Evolutionary conservation across 2,888 invertebrate genomes (phyloP).

Genomic region (Halictus quadricinctus): DNA sequence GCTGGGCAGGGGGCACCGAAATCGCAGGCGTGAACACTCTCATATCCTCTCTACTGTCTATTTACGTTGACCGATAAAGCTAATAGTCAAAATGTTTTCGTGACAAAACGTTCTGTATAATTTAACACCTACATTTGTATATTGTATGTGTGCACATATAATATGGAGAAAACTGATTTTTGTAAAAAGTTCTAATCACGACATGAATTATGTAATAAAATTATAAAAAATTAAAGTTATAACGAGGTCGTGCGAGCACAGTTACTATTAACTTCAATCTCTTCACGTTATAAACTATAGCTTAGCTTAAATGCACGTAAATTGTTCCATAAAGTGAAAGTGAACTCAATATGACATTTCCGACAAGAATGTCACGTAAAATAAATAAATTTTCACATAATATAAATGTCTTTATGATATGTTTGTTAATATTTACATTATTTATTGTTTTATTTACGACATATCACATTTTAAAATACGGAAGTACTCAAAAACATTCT

Average conservation of each 20-base stretch:
- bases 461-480: conserved; percentile 72
- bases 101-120: background rate
- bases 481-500: conserved; percentile 64
- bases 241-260: background rate
- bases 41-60: background rate
- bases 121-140: background rate
- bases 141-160: background rate
- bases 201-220: background rate
- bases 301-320: background rate
- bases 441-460: conserved; percentile 63
- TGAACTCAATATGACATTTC: conserved; percentile 51
- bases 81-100: background rate
- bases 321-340: background rate
- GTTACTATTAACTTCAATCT: background rate
- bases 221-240: background rate
- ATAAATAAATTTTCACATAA: conserved; percentile 62
- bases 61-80: background rate
- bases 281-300: background rate
- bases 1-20: too few relatives aligned
- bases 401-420: conserved; percentile 64
- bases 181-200: background rate
- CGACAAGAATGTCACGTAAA: conserved; percentile 57
- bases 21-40: too few relatives aligned
- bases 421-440: conserved; percentile 60
- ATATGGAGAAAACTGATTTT: background rate